phyloP scores from a whole-genome alignment of 2,888 invertebrate species.

The Falcaria lacertinaria region DNA sequence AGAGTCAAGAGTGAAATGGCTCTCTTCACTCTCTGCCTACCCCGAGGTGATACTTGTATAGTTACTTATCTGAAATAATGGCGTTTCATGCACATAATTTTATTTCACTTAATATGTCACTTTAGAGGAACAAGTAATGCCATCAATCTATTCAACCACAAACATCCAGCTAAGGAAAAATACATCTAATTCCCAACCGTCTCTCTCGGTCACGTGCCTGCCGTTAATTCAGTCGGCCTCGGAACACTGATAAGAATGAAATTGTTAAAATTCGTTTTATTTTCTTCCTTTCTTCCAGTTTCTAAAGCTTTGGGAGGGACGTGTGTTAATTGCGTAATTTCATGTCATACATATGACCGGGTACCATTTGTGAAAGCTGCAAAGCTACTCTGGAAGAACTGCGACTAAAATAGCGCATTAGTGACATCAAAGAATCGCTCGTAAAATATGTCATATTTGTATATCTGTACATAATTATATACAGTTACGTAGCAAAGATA shows the following conservation, averaged over 20 bases:
- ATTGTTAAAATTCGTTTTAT: conserved; percentile 40
- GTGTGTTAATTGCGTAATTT: conserved; percentile 9
- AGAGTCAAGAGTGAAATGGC: no score
- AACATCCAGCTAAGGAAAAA: conserved; percentile 5
- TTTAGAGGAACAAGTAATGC: background rate
- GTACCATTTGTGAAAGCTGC: background rate
- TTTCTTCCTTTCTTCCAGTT: conserved; percentile 24
- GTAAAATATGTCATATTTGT: no score
- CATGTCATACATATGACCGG: background rate
- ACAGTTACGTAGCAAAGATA: no score
- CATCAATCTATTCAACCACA: conserved; percentile 1
- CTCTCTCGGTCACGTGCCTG: conserved; percentile 33
- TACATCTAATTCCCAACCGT: conserved; percentile 18
- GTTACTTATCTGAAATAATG: no score
- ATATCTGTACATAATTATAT: no score
- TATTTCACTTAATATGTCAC: background rate
- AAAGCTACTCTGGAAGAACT: no score
- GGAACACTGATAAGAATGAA: conserved; percentile 42
- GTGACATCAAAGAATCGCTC: no score
- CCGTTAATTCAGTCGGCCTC: conserved; percentile 46
- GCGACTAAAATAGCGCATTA: no score
- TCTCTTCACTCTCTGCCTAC: no score
- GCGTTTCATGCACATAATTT: no score
- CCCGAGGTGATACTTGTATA: no score
- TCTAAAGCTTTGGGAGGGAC: conserved; percentile 7